Evolutionary conservation across 2,888 invertebrate genomes (phyloP), one percentile per base, ranked within the genome.

Genomic region (Tridacna crocea): DNA sequence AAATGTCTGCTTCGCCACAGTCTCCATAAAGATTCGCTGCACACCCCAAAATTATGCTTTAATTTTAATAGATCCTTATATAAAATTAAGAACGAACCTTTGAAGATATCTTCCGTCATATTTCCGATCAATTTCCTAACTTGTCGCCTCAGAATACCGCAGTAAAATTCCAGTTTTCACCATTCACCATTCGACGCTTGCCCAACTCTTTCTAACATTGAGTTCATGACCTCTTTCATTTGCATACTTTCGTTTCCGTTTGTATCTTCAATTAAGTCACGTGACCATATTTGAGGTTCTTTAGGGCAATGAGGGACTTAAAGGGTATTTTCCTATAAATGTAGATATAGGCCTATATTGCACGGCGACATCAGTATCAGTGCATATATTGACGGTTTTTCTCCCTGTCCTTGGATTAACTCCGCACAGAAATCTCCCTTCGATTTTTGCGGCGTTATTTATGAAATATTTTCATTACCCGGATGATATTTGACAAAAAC

Each of bases 51-150:
- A 85, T 13, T 72, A 81, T 22, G 15, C 8, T 60, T 65, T 78
- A 65, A 75, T 60, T 74, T 8, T 13, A 36, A 22, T 6, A 27
- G 70, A 73, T 76, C 48, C 27, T 12, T 15, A 10, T 63, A 78
- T 83, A 72, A 68, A 74, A 66, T 19, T 22, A 72, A 76, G 83
- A 63, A 79, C 83, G 58, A 81, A 91, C 91, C 91, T 91, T 91
- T 91, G 66, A 91, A 91, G 76, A 90, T 83, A 65, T 90, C 89
- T 79, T 91, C 89, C 77, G 91, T 88, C 90, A 91, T 91, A 61
- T 75, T 84, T 80, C 80, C 72, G 55, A 72, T 77, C 73, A 72
- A 77, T 73, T 81, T 77, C 75, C 75, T 76, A 58, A 77, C 63
- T 48, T 72, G n/a, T 48, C 73, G 63, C 36, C n/a, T 46, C 8